Evolutionary conservation across 2,113 vertebrate species (phyloP), one percentile per base, ranked within the genome.

Genomic region (Sphyrna mokarran): DNA sequence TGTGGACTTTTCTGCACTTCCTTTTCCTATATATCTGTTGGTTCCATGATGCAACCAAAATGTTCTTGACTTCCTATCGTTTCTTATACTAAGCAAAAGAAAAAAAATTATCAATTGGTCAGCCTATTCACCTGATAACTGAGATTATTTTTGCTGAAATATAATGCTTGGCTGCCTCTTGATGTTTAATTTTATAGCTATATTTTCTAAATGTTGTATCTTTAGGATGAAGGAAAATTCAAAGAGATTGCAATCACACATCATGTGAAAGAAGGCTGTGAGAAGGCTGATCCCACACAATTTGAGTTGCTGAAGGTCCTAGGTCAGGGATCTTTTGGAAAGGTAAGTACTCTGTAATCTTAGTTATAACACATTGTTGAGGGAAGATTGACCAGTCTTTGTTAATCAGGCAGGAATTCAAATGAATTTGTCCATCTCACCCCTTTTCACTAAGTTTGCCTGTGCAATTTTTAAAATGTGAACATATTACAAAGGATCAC

Each of bases 301-400:
- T 99, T 99, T 97, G 99, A 99, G 96, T 98, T 99, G 90, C 98
- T 99, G 91, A 99, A 99, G 96, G 99, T 99, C 96, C 98, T 99
- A 96, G 99, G 99, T 96, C 99, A 99, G 97, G 99, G 99, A 96
- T 99, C 99, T 2, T 99, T 99, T 96, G 99, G 99, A 97, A 99
- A 99, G 98, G 99, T 99, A 97, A 97, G 97, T 7, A 95, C 90
- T 96, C 94, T 96, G 13, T 95, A 87, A 40, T 9, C 89, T 0
- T 95, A 87, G 61, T 63, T 20, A 37, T n/a, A 93, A 26, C 29
- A 63, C 0, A 16, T 37, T 66, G n/a, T 22, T 37, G n/a, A 93
- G 6, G 61, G 18, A 66, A 93, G 37, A 0, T 37, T 37, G 16
- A 66, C 61, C 37, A 22, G 14, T 20, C 61, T 63, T 91, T 91